Conservation (phyloP, 2,797 vertebrate genomes). For the Molossus molossus region DNA sequence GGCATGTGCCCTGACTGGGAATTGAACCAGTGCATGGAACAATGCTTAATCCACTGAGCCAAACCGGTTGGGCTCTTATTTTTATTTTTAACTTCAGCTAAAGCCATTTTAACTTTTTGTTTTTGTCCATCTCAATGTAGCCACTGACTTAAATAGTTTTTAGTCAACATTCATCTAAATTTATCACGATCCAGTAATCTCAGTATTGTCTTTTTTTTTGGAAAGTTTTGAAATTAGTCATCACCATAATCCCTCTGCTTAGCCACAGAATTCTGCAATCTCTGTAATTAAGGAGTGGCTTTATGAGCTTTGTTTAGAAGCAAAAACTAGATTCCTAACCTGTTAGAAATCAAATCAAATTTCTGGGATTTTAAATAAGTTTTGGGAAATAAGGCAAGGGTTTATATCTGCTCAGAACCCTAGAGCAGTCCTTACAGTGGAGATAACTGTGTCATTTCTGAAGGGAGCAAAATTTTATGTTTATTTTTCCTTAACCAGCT, state of each 20-base stretch:
- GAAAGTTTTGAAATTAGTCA: conserved; percentile 69
- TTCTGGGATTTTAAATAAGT: conserved; percentile 37
- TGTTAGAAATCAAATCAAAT: conserved; percentile 64
- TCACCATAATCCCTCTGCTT: conserved; percentile 68
- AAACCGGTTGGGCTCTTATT: not conserved
- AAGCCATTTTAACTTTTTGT: not conserved
- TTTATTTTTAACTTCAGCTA: conserved; percentile 5
- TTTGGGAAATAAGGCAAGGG: conserved; percentile 25
- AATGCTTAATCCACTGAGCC: too few species aligned
- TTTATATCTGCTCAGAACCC: not conserved
- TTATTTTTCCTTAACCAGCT: not conserved
- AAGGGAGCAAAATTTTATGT: conserved; percentile 31
- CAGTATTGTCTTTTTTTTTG: conserved; percentile 28
- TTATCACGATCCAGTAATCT: conserved; percentile 25
- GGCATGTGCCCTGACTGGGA: too few species aligned
- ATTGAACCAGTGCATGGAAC: too few species aligned
- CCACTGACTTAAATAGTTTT: not conserved
- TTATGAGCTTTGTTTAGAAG: conserved; percentile 43
- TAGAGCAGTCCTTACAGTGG: not conserved
- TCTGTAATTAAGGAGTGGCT: conserved; percentile 65
- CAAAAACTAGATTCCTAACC: conserved; percentile 72
- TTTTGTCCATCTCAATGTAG: not conserved
- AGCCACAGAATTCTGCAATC: conserved; percentile 48
- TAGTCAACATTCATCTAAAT: not conserved
- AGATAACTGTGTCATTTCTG: not conserved